These are phyloP conservation scores for Tromatobia lineatoria DNA, from an alignment of 2,888 invertebrate species.

Conservation along the genomic window DNA sequence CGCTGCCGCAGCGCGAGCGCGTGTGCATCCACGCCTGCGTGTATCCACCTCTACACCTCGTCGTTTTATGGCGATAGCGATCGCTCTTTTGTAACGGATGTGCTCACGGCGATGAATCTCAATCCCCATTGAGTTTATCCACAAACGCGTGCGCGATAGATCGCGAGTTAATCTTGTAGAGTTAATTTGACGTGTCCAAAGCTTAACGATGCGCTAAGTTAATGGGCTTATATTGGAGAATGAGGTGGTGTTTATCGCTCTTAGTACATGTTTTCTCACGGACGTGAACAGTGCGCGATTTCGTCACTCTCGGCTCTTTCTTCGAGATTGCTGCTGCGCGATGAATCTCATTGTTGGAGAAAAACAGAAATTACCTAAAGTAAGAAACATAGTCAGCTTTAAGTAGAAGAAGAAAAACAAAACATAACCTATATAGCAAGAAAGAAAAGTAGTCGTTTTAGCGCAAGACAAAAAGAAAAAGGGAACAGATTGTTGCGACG, in stretches of 20 bases:
- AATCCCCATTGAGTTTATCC: constrained; percentile 35
- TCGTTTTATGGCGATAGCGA: constrained; percentile 37
- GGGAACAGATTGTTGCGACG: neutral
- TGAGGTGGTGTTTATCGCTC: neutral
- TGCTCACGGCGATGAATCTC: constrained; percentile 50
- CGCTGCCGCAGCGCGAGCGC: neutral
- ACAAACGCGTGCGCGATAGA: constrained; percentile 38
- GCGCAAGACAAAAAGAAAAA: too few relatives aligned
- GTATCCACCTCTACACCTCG: neutral
- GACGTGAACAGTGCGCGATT: constrained; percentile 12
- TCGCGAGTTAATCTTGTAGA: constrained; percentile 5
- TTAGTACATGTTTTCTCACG: constrained; percentile 23
- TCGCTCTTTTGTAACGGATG: constrained; percentile 62
- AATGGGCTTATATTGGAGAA: constrained; percentile 8
- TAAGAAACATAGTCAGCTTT: too few relatives aligned
- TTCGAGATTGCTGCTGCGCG: constrained; percentile 19
- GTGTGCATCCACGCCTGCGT: constrained; percentile 20
- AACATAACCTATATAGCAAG: too few relatives aligned
- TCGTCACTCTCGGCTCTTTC: constrained; percentile 34
- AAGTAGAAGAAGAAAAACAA: too few relatives aligned
- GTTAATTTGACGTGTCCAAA: constrained; percentile 15
- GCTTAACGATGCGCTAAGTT: constrained; percentile 11
- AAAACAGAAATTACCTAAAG: too few relatives aligned
- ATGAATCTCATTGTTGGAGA: constrained; percentile 17
- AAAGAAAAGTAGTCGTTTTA: too few relatives aligned